Evolutionary conservation across 2,888 invertebrate genomes (phyloP), one percentile per base, ranked within the genome.

Genomic region (Drosophila koepferae): DNA sequence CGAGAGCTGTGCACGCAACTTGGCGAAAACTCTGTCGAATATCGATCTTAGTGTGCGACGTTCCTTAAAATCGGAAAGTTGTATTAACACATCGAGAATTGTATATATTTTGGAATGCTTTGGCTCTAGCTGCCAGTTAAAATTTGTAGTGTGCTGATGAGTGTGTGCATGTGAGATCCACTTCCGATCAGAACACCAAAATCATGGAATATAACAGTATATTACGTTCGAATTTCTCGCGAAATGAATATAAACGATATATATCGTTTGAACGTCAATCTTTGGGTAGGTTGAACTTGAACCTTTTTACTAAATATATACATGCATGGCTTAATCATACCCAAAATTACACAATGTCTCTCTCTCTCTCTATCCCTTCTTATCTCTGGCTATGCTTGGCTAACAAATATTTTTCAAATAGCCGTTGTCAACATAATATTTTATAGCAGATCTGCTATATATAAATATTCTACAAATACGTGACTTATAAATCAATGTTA

Each of bases 221-320:
- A 51, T 82, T 86, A 77, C 89, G 91, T 60, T 92, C 92, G 36
- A 92, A 92, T 78, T 92, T 92, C 48, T 86, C 80, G 28, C 88
- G 87, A 46, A 72, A 82, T 78, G 91, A 92, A 58, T 92, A 92
- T 63, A 82, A 80, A 41, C 83, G 91, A 80, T 92, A 92, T 73
- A 90, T 92, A 73, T 92, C 92, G 23, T 92, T 65, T 64, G 92
- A 92, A 40, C 90, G 91, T 28, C 91, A 89, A 54, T 82, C 86
- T 43, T 74, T 83, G 81, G 86, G 91, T 91, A 90, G 67, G 92
- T 89, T 76, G 43, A 75, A 86, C 86, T 80, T 76, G 75, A 74
- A 78, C 70, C 61, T 66, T 67, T 34, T 7, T 43, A 46, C 18
- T 18, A 51, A 51, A 6, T 36, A n/a, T 1, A 1, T 36, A 51